Percentiles rank a stretch among this genome's conserved stretches.
Conservation (phyloP, 2,797 vertebrate genomes). For the Anguilla anguilla region DNA sequence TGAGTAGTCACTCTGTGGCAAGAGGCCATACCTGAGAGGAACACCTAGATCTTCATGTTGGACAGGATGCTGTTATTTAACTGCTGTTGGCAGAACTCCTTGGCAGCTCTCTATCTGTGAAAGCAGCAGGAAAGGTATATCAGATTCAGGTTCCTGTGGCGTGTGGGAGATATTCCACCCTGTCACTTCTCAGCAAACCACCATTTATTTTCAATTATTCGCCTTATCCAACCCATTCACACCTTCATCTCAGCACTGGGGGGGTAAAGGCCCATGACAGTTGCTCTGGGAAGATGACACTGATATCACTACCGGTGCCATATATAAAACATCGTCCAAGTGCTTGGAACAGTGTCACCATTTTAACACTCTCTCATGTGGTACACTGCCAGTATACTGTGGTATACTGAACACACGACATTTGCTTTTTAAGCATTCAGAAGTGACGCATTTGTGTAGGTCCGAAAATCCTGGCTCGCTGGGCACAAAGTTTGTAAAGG, state of each 20-base stretch:
- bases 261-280: not conserved
- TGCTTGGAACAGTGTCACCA: not conserved
- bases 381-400: not conserved
- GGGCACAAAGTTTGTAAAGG: not conserved
- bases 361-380: not conserved
- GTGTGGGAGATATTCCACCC: not conserved
- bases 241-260: not conserved
- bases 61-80: not conserved
- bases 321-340: not conserved
- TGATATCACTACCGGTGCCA: not conserved
- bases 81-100: not conserved
- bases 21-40: not conserved
- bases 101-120: not conserved
- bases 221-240: not conserved
- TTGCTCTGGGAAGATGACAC: not conserved
- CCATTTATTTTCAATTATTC: conserved; percentile 18
- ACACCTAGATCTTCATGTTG: not conserved
- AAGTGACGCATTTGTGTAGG: not conserved
- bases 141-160: not conserved
- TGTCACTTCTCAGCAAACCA: conserved; percentile 19
- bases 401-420: not conserved
- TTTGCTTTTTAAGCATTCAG: not conserved
- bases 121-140: not conserved
- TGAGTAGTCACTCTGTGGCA: not conserved
- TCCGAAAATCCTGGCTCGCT: not conserved